Percentiles rank a stretch among this genome's conserved stretches.
Conservation (phyloP, 2,113 vertebrate genomes). For the Heptranchias perlo region DNA sequence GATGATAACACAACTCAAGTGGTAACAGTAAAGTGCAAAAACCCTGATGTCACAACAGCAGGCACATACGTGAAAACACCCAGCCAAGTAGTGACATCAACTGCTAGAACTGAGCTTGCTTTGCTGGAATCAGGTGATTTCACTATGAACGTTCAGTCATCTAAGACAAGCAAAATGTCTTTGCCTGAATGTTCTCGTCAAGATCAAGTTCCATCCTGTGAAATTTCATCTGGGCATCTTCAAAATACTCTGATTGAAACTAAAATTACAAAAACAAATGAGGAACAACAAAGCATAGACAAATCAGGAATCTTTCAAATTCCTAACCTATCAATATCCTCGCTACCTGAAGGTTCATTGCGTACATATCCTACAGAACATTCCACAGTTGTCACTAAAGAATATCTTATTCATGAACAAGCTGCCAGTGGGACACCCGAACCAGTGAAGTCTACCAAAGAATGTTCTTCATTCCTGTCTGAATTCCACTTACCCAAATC, state of each 20-base stretch:
- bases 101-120: conserved; percentile 53
- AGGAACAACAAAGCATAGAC: neutral
- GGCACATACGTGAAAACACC: neutral
- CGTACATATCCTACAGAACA: neutral
- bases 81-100: conserved; percentile 43
- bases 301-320: neutral
- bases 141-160: neutral
- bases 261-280: neutral
- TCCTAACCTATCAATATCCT: neutral
- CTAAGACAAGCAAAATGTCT: neutral
- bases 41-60: neutral
- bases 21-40: neutral
- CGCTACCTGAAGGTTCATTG: neutral
- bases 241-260: conserved; percentile 2
- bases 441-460: neutral
- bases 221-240: neutral
- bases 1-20: neutral
- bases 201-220: neutral
- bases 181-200: neutral
- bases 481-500: neutral
- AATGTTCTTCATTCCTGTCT: neutral
- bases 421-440: neutral
- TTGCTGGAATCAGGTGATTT: conserved; percentile 45
- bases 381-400: neutral
- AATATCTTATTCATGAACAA: neutral